These are phyloP conservation scores for Brachionichthys hirsutus DNA, from an alignment of 2,113 vertebrate species.

Conservation along the genomic window DNA sequence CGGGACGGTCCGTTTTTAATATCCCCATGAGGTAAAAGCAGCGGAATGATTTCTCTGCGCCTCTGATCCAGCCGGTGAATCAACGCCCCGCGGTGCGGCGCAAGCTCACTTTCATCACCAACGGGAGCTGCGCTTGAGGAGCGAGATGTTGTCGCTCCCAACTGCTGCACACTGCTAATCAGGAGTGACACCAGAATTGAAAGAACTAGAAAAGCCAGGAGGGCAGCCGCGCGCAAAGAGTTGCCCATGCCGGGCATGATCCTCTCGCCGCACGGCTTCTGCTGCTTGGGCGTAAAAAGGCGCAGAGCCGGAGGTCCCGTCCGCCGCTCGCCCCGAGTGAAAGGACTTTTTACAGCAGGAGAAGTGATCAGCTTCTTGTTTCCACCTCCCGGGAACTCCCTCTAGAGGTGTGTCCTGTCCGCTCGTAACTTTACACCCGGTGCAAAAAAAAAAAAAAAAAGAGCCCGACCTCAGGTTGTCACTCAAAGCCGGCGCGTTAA, in stretches of 20 bases:
- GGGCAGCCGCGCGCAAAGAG: slow-evolving; percentile 68
- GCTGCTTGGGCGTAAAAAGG: background rate
- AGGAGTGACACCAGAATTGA: slow-evolving; percentile 70
- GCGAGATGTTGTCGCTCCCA: slow-evolving; percentile 45
- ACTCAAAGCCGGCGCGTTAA: slow-evolving; percentile 7
- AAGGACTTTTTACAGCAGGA: slow-evolving; percentile 27
- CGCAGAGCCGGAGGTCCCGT: slow-evolving; percentile 26
- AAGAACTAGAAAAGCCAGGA: slow-evolving; percentile 72
- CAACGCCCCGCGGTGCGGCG: slow-evolving; percentile 55
- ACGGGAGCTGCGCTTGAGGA: slow-evolving; percentile 37
- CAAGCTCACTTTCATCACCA: slow-evolving; percentile 49
- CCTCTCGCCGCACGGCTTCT: slow-evolving; percentile 21
- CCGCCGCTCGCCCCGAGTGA: slow-evolving; percentile 24
- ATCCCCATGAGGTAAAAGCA: slow-evolving; percentile 46
- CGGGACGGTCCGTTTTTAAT: slow-evolving; percentile 7
- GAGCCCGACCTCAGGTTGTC: slow-evolving; percentile 48
- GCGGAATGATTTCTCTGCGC: slow-evolving; percentile 71
- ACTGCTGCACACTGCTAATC: slow-evolving; percentile 73
- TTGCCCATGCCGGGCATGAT: slow-evolving; percentile 67
- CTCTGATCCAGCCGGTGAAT: slow-evolving; percentile 68
- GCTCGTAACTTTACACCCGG: slow-evolving; percentile 68
- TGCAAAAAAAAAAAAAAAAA: slow-evolving; percentile 40
- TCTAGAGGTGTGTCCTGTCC: slow-evolving; percentile 73
- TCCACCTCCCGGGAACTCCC: slow-evolving; percentile 74
- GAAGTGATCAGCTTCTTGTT: slow-evolving; percentile 52